These are phyloP conservation scores for Agrochola litura DNA, from an alignment of 2,888 invertebrate species.

Conservation along the genomic window DNA sequence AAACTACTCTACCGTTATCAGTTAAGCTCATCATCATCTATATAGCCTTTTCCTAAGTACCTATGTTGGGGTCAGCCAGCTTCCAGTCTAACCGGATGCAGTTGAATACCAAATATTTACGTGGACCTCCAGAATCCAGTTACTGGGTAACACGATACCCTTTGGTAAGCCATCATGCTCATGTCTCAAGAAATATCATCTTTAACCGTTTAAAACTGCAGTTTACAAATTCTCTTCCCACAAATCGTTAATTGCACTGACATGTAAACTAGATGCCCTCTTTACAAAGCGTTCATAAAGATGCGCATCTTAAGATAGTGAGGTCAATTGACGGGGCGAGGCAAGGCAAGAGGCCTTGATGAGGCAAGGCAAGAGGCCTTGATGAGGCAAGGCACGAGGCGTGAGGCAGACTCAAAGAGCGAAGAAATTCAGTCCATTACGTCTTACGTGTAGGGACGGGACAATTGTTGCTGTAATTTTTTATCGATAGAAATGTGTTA, in stretches of 20 bases:
- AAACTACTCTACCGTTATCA: background rate
- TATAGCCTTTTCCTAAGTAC: background rate
- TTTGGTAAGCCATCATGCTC: background rate
- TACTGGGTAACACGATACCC: background rate
- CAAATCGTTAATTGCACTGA: constrained; percentile 26
- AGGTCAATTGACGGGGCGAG: constrained; percentile 63
- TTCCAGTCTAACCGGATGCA: background rate
- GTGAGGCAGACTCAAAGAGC: constrained; percentile 79
- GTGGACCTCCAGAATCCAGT: background rate
- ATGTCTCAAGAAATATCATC: background rate
- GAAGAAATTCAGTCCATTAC: constrained; percentile 86
- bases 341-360: constrained; percentile 43
- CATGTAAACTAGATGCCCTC: constrained; percentile 46
- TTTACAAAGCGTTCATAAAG: constrained; percentile 55
- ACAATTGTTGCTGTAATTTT: constrained; percentile 11
- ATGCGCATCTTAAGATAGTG: constrained; percentile 67
- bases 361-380: constrained; percentile 55
- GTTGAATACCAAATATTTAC: background rate
- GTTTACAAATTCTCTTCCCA: background rate
- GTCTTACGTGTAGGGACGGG: constrained; percentile 79
- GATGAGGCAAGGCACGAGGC: constrained; percentile 55
- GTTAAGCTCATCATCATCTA: too few species aligned
- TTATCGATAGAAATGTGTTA: constrained; percentile 55
- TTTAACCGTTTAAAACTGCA: constrained; percentile 11
- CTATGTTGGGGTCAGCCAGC: background rate